Base-by-base conservation (phyloP, 2,888 invertebrate genomes). In the Labia minor region DNA sequence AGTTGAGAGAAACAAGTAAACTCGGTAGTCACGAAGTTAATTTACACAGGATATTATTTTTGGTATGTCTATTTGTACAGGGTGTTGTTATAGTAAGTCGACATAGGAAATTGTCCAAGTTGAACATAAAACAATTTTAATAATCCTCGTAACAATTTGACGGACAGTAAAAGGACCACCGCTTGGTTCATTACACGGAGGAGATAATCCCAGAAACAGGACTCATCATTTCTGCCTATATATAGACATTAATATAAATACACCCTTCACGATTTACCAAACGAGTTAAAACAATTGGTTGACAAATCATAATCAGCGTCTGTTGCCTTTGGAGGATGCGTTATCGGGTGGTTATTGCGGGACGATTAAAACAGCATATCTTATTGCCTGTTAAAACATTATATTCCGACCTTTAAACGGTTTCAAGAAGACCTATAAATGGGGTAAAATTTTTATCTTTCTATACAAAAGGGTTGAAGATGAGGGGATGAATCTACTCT, bases 101-200 rank as follows among this genome's bases (percentile, higher is more conserved):
- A 3, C 49, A 16, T 49, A 16, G 14, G 49, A 10, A 8, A 49
- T 49, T 49, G 49, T 49, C 14, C 49, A 8, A 16, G 49, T 14
- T 49, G 49, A 49, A 49, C 49, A 16, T 49, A 49, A 49, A 49
- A 49, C 49, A 49, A 49, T 49, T 49, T 49, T 49, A 49, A 49
- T 49, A 49, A 49, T 49, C 49, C 49, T 49, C 16, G n/a, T 49
- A 49, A 49, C 49, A 14, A 49, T 49, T 49, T 49, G 49, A 49
- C 49, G 49, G 49, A 49, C 49, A 49, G 49, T 49, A 49, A 49
- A 49, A 49, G 14, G 49, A 49, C 49, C 49, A 8, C 49, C 2
- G 16, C 49, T 33, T 11, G 14, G 49, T 49, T 49, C 49, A 49
- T 49, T 49, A 49, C 49, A 8, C 49, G 16, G 49, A 11, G 3